Base-by-base conservation (phyloP, 2,888 invertebrate species). In the Trissoscelio sp. region DNA sequence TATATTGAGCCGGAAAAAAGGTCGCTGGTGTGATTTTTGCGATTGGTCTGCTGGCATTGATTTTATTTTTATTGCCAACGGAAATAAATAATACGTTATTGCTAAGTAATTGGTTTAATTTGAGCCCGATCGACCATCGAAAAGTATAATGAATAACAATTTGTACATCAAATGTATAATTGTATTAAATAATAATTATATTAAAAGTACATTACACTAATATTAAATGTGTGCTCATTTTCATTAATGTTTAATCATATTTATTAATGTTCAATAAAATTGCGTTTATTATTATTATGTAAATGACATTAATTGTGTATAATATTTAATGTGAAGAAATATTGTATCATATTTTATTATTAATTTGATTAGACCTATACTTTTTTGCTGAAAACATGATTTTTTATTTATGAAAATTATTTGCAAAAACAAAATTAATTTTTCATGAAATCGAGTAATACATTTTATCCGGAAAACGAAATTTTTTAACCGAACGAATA, bases 1-100 rank as follows among this genome's bases (percentile, higher is more conserved):
- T 73, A 73, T 62, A 73, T 44, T 44, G 53, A 62, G 42, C 55
- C 22, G 62, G 70, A 72, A 72, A 70, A 72, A 53, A 70, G 69
- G 69, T 70, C 69, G 57, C 18, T 31, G 12, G 48, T 62, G 42
- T 53, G 51, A 72, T 72, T 39, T 62, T 60, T 62, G 42, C 60
- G 11, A 62, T 48, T n/a, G 42, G 28, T 1, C 57, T 22, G 39
- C 12, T 72, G 46, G 22, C 39, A 60, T 60, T 62, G 42, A 62
- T 64, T 64, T 60, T 72, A 72, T 72, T 58, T 48, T 60, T 72
- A 60, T 72, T 72, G 20, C 42, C 4, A 12, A 1, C 51, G 14
- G 18, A 60, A 60, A 74, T 42, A 57, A 64, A 64, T 57, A 46
- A 60, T 53, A 16, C 44, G 31, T 31, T 67, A 39, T 67, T 44